Evolutionary conservation across 2,113 vertebrate genomes (phyloP), one percentile per base, ranked within the genome.

Genomic region (Saccopteryx bilineata): DNA sequence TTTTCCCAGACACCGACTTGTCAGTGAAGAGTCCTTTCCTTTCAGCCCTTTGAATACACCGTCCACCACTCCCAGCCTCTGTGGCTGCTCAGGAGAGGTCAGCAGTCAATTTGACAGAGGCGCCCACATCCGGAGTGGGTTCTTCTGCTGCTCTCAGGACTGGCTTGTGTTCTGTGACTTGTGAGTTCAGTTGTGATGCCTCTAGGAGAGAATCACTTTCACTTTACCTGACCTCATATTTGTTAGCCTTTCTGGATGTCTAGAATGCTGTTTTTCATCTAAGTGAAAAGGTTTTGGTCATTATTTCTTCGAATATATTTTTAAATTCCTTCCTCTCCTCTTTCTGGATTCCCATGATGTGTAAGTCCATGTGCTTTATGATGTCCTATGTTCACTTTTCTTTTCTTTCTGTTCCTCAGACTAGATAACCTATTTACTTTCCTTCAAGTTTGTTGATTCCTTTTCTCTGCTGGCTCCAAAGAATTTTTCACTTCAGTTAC

Each of bases 31-130:
- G 9, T 26, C 1, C 17, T 28, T 3, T 28, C 13, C n/a, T 46
- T 18, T 15, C 11, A n/a, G 58, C 5, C 7, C 81, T 65, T 58
- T 7, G 48, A 78, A 26, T 9, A 5, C 0, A 2, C 13, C 0
- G 1, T 13, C 7, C 5, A 19, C 39, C 7, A 39, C 39, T 2
- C 10, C n/a, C 5, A 56, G 52, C 39, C 60, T 24, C 18, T 19
- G 1, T 0, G 18, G 4, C 3, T 31, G 12, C 21, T 60, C 21
- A 26, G 4, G 21, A 24, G 17, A 50, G 28, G 46, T n/a, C 15
- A 1, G 39, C 21, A 8, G 0, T 23, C 4, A 7, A 1, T 23
- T 33, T 63, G 19, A 13, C 0, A 0, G 10, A 21, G 23, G 15
- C 3, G 1, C 6, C 78, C 1, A 3, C 26, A 33, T 48, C 5